Conservation (phyloP, 2,797 vertebrate species). For the Notamacropus eugenii region DNA sequence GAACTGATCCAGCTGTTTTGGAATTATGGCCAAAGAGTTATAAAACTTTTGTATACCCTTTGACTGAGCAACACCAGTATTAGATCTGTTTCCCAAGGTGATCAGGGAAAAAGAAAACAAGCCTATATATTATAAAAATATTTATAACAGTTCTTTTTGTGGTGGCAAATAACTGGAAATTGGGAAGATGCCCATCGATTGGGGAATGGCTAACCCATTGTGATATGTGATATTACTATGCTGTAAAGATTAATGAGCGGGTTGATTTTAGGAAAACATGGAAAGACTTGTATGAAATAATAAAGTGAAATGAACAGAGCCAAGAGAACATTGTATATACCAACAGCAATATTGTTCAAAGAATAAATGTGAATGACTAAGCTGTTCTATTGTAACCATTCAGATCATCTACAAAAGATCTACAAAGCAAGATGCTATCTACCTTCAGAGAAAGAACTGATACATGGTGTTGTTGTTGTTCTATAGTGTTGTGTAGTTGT, state of each 20-base stretch:
- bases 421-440: background rate
- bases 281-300: background rate
- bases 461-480: background rate
- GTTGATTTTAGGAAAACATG: background rate
- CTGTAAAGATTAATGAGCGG: background rate
- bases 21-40: background rate
- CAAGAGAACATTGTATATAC: background rate
- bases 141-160: background rate
- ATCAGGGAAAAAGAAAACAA: background rate
- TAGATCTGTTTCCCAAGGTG: background rate
- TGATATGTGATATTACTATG: background rate
- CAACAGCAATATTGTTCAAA: background rate
- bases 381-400: background rate
- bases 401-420: background rate
- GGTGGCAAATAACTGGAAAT: background rate
- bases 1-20: background rate
- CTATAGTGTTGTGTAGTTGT: background rate
- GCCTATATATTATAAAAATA: background rate
- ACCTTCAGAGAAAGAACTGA: background rate
- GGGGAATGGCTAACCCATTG: background rate
- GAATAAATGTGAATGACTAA: background rate
- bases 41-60: background rate
- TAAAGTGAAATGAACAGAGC: background rate
- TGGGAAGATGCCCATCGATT: background rate
- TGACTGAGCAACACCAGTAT: background rate